phyloP scores from a whole-genome alignment of 2,888 invertebrate species.

The Diarsia mendica region DNA sequence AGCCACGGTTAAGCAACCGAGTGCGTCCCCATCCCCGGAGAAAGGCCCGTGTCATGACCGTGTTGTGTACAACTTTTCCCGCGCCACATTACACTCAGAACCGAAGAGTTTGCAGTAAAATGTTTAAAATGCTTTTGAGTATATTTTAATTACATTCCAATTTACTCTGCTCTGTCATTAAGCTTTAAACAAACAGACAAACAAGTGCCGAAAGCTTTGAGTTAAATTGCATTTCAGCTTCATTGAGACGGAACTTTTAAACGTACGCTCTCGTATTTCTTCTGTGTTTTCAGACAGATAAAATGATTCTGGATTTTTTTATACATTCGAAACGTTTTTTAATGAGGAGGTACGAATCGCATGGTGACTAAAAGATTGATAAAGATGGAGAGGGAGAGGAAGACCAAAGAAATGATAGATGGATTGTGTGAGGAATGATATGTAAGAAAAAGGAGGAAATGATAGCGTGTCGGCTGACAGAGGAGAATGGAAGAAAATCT shows the following conservation, averaged over 20 bases:
- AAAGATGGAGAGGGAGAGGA: no score
- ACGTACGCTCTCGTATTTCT: not conserved
- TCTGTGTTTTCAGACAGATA: no score
- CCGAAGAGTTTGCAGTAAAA: slow-evolving; percentile 6
- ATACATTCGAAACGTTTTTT: no score
- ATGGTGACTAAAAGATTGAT: no score
- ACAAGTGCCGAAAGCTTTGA: slow-evolving; percentile 15
- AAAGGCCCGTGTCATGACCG: slow-evolving; percentile 11
- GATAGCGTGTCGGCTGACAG: no score
- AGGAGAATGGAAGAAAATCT: no score
- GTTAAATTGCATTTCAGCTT: not conserved
- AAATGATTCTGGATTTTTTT: not conserved
- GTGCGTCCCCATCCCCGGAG: slow-evolving; percentile 3
- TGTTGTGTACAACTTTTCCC: slow-evolving; percentile 10
- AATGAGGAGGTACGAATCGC: no score
- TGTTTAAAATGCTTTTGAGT: slow-evolving; percentile 1
- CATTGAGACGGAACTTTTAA: not conserved
- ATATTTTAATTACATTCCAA: slow-evolving; percentile 19
- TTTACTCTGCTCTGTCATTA: slow-evolving; percentile 11
- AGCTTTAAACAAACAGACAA: not conserved
- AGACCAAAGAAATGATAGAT: no score
- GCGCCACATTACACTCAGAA: not conserved
- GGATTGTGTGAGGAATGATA: no score
- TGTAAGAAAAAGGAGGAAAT: no score
- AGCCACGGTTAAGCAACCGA: not conserved